Conservation (phyloP, 1,140 invertebrate species). For the Macrosteles quadrilineatus region DNA sequence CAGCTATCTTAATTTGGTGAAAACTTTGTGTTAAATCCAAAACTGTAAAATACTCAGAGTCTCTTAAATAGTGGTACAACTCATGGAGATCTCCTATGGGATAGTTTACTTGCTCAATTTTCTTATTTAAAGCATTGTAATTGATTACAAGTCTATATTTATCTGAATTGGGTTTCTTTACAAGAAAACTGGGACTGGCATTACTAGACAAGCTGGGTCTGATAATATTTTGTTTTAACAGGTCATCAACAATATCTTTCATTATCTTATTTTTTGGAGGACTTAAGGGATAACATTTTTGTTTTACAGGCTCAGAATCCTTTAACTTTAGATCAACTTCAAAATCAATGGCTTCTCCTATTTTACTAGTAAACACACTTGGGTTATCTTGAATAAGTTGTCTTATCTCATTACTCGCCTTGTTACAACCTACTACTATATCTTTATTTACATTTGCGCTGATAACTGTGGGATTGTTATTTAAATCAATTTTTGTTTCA, state of each 20-base stretch:
- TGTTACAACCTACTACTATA: not conserved
- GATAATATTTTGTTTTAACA: not conserved
- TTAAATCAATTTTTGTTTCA: not conserved
- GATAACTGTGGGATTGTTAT: too few relatives aligned
- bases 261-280: not conserved
- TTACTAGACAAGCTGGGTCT: not conserved
- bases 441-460: not conserved
- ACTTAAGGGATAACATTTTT: not conserved
- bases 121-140: not conserved
- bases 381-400: not conserved
- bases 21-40: not conserved
- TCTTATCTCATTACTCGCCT: not conserved
- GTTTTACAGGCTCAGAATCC: not conserved
- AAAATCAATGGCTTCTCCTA: not conserved
- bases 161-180: not conserved
- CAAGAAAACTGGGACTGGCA: not conserved
- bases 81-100: not conserved
- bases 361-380: conserved; percentile 1
- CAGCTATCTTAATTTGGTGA: not conserved
- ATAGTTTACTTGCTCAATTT: not conserved
- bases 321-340: not conserved
- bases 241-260: not conserved
- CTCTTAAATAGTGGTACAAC: not conserved
- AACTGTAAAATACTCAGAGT: not conserved
- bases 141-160: conserved; percentile 3